These are phyloP conservation scores for Cryptocheilus praepositus DNA, from an alignment of 2,888 invertebrate species.

Conservation along the genomic window DNA sequence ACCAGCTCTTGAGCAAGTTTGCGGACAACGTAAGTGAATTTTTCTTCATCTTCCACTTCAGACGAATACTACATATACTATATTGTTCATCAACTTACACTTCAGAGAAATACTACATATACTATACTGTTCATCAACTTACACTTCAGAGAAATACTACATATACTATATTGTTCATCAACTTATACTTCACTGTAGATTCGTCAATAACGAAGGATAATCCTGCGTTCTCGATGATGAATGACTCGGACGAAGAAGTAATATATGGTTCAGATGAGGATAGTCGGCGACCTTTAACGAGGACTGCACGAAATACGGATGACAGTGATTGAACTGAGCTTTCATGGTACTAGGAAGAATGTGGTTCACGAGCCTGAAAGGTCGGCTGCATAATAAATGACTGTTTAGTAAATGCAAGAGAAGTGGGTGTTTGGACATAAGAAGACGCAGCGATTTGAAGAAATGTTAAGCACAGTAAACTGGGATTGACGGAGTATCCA, in stretches of 20 bases:
- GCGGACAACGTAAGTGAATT: conserved; percentile 81
- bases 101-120: too few relatives aligned
- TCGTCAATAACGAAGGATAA: conserved; percentile 96
- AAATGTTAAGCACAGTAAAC: too few relatives aligned
- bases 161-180: background rate
- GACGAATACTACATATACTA: too few relatives aligned
- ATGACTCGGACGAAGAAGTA: conserved; percentile 97
- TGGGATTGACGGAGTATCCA: too few relatives aligned
- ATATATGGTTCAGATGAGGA: conserved; percentile 95
- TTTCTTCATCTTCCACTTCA: too few relatives aligned
- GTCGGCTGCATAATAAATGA: too few relatives aligned
- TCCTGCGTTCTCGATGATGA: conserved; percentile 98
- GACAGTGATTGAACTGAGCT: conserved; percentile 80
- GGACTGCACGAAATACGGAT: conserved; percentile 81
- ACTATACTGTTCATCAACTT: conserved; percentile 9
- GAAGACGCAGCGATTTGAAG: too few relatives aligned
- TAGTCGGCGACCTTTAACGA: conserved; percentile 86
- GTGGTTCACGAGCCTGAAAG: too few relatives aligned
- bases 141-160: too few relatives aligned
- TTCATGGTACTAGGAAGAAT: too few relatives aligned
- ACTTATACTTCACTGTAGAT: conserved; percentile 78
- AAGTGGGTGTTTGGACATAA: too few relatives aligned
- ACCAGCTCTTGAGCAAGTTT: conserved; percentile 86
- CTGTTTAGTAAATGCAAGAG: too few relatives aligned
- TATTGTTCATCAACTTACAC: conserved; percentile 6